Conservation (phyloP, 2,888 invertebrate genomes). For the Anoncus sp. region DNA sequence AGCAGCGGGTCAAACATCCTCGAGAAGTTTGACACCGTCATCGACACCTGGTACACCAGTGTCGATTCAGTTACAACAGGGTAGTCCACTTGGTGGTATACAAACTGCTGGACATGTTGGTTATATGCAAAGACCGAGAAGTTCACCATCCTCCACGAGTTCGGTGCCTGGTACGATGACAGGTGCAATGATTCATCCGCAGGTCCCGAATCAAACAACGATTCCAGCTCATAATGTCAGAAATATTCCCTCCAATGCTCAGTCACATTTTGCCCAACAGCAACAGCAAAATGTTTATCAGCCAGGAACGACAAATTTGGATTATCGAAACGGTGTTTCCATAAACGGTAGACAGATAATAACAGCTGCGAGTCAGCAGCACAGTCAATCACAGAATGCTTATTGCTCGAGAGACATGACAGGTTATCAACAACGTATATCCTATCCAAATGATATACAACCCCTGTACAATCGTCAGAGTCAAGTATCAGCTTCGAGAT, state of each 20-base stretch:
- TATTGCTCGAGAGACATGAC: slow-evolving; percentile 77
- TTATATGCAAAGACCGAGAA: slow-evolving; percentile 87
- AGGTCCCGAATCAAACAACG: slow-evolving; percentile 79
- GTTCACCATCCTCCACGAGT: slow-evolving; percentile 89
- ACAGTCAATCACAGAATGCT: slow-evolving; percentile 73
- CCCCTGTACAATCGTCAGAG: slow-evolving; percentile 77
- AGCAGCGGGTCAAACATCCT: slow-evolving; percentile 84
- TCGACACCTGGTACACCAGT: slow-evolving; percentile 87
- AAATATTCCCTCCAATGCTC: slow-evolving; percentile 71
- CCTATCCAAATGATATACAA: slow-evolving; percentile 78
- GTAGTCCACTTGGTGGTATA: slow-evolving; percentile 86
- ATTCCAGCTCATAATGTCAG: slow-evolving; percentile 76
- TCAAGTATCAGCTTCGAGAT: slow-evolving; percentile 69
- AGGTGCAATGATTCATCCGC: slow-evolving; percentile 84
- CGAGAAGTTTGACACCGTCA: slow-evolving; percentile 87
- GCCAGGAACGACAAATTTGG: slow-evolving; percentile 69
- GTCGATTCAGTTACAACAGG: slow-evolving; percentile 85
- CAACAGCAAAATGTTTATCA: slow-evolving; percentile 78
- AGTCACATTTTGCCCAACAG: slow-evolving; percentile 72
- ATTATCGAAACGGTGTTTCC: slow-evolving; percentile 79
- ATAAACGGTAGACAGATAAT: slow-evolving; percentile 72
- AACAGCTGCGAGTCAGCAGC: slow-evolving; percentile 73
- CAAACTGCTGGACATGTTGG: slow-evolving; percentile 80
- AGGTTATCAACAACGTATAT: slow-evolving; percentile 78
- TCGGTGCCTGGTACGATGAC: slow-evolving; percentile 84